Evolutionary conservation across 2,888 invertebrate species (phyloP), one percentile per base, ranked within the genome.

Genomic region (Coecobrya sp.): DNA sequence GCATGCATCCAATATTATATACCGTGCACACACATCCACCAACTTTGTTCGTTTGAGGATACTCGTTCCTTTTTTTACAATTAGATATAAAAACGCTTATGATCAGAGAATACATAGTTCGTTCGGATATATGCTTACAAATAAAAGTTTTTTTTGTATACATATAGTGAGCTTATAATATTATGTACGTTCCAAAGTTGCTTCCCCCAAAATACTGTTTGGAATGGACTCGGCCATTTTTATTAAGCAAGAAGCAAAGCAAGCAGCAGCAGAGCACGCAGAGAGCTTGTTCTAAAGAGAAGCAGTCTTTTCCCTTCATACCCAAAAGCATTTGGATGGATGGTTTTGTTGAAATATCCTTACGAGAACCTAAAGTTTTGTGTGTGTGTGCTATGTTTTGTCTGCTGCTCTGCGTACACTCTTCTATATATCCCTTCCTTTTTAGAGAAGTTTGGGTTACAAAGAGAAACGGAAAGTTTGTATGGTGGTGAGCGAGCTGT

Each of bases 171-270:
- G 22, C 76, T 42, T 42, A 73, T 36, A 36, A 55, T 82, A 59
- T 16, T n/a, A 3, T 59, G 27, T 68, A 85, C 27, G 42, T 59
- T 52, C 81, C 27, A 45, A 86, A 19, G 86, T 86, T 42, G 68
- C 86, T 65, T 81, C 92, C 92, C 88, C 88, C 36, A n/a, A 70
- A 55, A 73, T 30, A 65, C 90, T 82, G 81, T 55, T 42, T 52
- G 16, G 73, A 92, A 93, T 93, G 93, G 93, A 93, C 94, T 93
- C 93, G 76, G 79, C 93, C 93, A 92, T 93, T 93, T 93, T 94
- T 93, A 93, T 94, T 94, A 93, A 93, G 90, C 93, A 90, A 81
- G 94, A 91, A 22, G 49, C 36, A 86, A n/a, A n/a, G n/a, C n/a
- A n/a, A n/a, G 68, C 86, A 81, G 49, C 76, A 76, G 36, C 76